Conservation (phyloP, 2,113 vertebrate species). For the Ibidorhyncha struthersii region DNA sequence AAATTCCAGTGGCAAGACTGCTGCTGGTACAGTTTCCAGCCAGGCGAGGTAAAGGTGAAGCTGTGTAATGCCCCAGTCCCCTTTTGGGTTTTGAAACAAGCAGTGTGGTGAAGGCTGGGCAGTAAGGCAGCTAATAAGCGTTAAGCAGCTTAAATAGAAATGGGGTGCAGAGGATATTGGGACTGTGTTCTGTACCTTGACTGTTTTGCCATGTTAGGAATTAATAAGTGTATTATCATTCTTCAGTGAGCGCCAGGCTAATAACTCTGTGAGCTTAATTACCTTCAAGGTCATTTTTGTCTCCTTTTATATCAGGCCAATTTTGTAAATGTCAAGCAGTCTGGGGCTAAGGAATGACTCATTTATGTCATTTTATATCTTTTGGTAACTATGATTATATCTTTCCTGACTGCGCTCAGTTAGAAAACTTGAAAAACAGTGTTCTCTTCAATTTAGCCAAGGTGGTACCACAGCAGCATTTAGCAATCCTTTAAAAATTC, state of each 20-base stretch:
- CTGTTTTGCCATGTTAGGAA: constrained; percentile 17
- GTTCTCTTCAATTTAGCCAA: not conserved
- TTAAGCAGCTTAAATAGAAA: not conserved
- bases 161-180: not conserved
- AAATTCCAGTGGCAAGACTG: not conserved
- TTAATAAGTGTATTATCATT: constrained; percentile 3
- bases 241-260: not conserved
- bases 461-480: not conserved
- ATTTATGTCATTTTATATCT: constrained; percentile 8
- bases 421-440: not conserved
- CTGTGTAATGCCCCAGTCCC: not conserved
- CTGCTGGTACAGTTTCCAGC: not conserved
- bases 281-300: constrained; percentile 46
- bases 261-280: constrained; percentile 20
- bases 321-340: constrained; percentile 49
- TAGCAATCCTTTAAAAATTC: not conserved
- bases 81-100: not conserved
- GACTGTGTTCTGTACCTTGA: not conserved
- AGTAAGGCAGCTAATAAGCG: not conserved
- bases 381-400: not conserved
- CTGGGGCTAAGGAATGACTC: not conserved
- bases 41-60: not conserved
- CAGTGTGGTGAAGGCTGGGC: not conserved
- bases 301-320: constrained; percentile 11
- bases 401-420: not conserved